These are phyloP conservation scores for Baronia brevicornis DNA, from an alignment of 2,888 invertebrate species.

Conservation along the genomic window DNA sequence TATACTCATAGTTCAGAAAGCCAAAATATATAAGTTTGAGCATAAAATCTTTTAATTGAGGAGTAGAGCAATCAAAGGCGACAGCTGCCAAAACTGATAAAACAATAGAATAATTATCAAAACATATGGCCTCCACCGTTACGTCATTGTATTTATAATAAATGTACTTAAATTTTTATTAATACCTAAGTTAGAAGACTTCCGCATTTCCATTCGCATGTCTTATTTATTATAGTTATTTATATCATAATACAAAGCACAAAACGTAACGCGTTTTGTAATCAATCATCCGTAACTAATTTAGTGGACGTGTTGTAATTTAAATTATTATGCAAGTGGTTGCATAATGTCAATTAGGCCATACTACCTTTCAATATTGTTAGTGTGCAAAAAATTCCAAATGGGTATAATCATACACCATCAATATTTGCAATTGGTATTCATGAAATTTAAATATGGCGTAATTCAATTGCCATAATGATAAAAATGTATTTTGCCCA, in stretches of 20 bases:
- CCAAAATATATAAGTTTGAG: too few species aligned
- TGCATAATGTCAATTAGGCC: too few species aligned
- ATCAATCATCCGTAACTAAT: conserved; percentile 12
- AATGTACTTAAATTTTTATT: conserved; percentile 9
- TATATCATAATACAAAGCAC: conserved; percentile 4
- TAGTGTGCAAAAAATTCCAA: conserved; percentile 1
- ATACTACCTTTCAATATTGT: conserved; percentile 5
- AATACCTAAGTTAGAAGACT: conserved; percentile 3
- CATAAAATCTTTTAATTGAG: too few species aligned
- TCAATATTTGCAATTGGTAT: conserved; percentile 1
- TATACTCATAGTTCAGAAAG: too few species aligned
- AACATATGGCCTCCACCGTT: too few species aligned
- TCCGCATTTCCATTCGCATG: conserved; percentile 10
- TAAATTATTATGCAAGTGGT: conserved; percentile 12
- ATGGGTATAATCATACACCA: conserved; percentile 5
- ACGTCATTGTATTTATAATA: conserved; percentile 5
- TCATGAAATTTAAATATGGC: too few species aligned
- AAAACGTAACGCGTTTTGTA: conserved; percentile 13
- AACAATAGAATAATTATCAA: too few species aligned
- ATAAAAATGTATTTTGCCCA: too few species aligned
- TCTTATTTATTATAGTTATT: too few species aligned
- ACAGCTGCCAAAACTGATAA: too few species aligned
- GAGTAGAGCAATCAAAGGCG: too few species aligned
- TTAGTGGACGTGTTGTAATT: conserved; percentile 13
- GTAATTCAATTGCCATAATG: too few species aligned